phyloP scores from a whole-genome alignment of 2,113 vertebrate species.

The Progne subis region DNA sequence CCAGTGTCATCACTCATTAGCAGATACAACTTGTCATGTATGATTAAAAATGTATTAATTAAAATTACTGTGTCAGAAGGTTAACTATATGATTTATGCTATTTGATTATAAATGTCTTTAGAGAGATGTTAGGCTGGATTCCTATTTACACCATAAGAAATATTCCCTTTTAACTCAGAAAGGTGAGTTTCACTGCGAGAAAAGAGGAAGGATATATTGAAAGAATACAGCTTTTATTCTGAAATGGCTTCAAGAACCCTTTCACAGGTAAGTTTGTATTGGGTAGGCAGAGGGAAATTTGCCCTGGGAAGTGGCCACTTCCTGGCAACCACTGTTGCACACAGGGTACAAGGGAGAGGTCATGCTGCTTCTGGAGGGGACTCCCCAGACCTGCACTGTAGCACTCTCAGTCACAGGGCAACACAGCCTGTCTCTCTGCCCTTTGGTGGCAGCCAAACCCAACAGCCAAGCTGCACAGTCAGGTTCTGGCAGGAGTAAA shows the following conservation, averaged over 20 bases:
- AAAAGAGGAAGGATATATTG: not conserved
- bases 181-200: not conserved
- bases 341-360: not conserved
- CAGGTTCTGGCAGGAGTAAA: not conserved
- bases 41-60: constrained; percentile 69
- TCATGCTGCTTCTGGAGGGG: not conserved
- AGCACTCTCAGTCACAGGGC: fast-evolving
- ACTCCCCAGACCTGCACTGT: not conserved
- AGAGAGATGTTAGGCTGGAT: constrained; percentile 20
- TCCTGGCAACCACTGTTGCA: not conserved
- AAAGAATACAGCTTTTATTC: not conserved
- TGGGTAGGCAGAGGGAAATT: not conserved
- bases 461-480: not conserved
- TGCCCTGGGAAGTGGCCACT: not conserved
- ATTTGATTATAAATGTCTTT: constrained; percentile 35
- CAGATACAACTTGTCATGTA: not conserved
- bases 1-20: not conserved
- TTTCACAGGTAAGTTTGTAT: not conserved
- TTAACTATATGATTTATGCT: constrained; percentile 63
- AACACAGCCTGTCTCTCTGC: not conserved
- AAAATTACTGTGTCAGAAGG: constrained; percentile 48
- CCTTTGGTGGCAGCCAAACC: not conserved
- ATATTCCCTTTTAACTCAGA: constrained; percentile 22
- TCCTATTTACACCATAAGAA: constrained; percentile 34
- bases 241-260: not conserved